A percentile compares a stretch with the other conserved stretches of the same genome.
phyloP scores from a whole-genome alignment of 2,797 vertebrate genomes.

The Gadopsis marmoratus region DNA sequence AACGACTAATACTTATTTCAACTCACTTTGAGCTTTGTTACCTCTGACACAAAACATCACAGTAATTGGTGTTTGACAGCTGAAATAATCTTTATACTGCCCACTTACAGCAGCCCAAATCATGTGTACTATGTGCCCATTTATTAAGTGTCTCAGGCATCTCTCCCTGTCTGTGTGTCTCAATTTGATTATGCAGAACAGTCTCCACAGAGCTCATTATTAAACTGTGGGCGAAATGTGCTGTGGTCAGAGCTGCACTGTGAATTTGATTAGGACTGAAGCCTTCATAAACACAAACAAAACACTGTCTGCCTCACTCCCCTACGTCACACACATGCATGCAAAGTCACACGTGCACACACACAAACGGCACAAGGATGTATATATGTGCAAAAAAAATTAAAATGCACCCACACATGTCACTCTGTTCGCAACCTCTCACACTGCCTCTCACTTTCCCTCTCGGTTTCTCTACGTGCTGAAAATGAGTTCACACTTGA shows the following conservation, averaged over 20 bases:
- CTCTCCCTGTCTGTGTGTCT: constrained; percentile 24
- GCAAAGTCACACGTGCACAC: neutral
- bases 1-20: constrained; percentile 14
- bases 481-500: constrained; percentile 37
- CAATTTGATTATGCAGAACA: constrained; percentile 53
- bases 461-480: neutral
- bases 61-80: constrained; percentile 33
- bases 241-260: constrained; percentile 14
- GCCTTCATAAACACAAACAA: constrained; percentile 11
- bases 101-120: neutral
- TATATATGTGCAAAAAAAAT: neutral
- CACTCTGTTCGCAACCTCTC: neutral
- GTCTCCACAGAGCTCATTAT: constrained; percentile 59
- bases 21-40: neutral
- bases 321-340: neutral
- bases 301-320: constrained; percentile 1
- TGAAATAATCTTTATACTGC: constrained; percentile 18
- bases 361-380: neutral
- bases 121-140: neutral
- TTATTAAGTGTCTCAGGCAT: constrained; percentile 6
- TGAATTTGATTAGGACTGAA: constrained; percentile 15
- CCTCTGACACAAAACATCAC: constrained; percentile 3
- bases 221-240: constrained; percentile 4
- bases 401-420: neutral
- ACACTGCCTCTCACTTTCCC: neutral